These are phyloP conservation scores for Paratrypauchen microcephalus DNA, from an alignment of 2,797 vertebrate species.

Conservation along the genomic window DNA sequence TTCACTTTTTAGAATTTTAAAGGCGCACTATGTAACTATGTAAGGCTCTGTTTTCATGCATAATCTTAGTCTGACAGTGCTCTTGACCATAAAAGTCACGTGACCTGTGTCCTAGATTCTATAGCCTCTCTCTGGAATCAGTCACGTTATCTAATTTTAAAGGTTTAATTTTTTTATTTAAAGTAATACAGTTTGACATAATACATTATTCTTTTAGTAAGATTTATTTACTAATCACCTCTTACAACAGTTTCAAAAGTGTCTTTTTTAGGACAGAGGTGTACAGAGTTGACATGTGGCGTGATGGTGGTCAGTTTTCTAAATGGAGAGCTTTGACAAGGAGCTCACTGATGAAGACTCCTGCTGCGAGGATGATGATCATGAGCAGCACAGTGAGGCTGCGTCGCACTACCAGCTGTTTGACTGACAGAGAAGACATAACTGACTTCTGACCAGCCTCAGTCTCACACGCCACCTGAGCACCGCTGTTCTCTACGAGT, in stretches of 20 bases:
- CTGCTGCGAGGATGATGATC: slow-evolving; percentile 63
- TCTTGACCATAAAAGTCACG: too few species aligned
- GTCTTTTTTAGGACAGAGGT: background rate
- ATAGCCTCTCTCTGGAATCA: too few species aligned
- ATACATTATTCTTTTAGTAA: background rate
- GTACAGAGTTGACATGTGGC: background rate
- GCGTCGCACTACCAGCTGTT: slow-evolving; percentile 67
- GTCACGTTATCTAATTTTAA: too few species aligned
- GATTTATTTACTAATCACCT: background rate
- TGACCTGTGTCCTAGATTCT: too few species aligned
- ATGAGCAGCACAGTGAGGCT: slow-evolving; percentile 62
- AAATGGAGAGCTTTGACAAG: slow-evolving; percentile 48
- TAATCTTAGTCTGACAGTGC: too few species aligned
- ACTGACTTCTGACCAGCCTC: slow-evolving; percentile 12
- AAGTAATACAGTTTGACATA: background rate
- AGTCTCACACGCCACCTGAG: background rate
- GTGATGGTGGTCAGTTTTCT: slow-evolving; percentile 37
- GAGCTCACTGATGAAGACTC: slow-evolving; percentile 64
- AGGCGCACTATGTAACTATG: too few species aligned
- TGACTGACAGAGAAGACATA: slow-evolving; percentile 43
- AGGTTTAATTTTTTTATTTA: too few species aligned
- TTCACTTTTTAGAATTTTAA: too few species aligned
- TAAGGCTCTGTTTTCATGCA: too few species aligned
- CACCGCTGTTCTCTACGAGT: background rate
- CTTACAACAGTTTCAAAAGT: background rate